Evolutionary conservation across 2,888 invertebrate genomes (phyloP).

Genomic region (Ischnura elegans): DNA sequence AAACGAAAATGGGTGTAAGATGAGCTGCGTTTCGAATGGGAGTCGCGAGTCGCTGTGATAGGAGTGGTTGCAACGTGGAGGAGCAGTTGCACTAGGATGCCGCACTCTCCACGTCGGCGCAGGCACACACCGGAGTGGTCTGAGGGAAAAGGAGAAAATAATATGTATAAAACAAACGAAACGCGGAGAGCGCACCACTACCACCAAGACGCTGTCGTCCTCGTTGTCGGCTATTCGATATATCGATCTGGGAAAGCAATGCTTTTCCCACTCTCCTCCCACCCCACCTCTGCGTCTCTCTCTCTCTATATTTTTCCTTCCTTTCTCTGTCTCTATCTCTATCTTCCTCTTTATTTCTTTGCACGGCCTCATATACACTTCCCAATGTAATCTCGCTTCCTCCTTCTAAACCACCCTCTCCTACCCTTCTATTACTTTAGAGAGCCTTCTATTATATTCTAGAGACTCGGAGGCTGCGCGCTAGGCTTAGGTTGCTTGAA

Average conservation of each 20-base stretch:
- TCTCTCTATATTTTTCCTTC: neutral
- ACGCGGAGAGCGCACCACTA: constrained; percentile 6
- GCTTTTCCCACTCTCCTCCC: neutral
- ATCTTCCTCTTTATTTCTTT: neutral
- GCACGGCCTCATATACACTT: too few species aligned
- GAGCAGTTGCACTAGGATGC: neutral
- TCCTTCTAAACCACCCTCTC: neutral
- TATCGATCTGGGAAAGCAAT: constrained; percentile 43
- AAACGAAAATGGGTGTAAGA: too few species aligned
- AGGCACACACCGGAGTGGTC: neutral
- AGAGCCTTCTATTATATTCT: too few species aligned
- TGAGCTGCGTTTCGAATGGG: too few species aligned
- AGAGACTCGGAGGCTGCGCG: too few species aligned
- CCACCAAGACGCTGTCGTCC: neutral
- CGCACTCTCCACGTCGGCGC: neutral
- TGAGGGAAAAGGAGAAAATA: neutral
- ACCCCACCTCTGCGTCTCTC: neutral
- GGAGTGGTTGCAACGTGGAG: neutral
- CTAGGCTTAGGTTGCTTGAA: too few species aligned
- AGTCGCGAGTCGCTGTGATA: too few species aligned
- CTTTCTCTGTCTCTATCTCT: neutral
- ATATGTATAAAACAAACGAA: neutral
- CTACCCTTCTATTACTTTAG: neutral
- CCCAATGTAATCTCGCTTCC: neutral
- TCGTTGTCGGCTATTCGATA: constrained; percentile 51